Evolutionary conservation across 2,888 invertebrate genomes (phyloP), one percentile per base, ranked within the genome.

Genomic region (Saturnia japonica): DNA sequence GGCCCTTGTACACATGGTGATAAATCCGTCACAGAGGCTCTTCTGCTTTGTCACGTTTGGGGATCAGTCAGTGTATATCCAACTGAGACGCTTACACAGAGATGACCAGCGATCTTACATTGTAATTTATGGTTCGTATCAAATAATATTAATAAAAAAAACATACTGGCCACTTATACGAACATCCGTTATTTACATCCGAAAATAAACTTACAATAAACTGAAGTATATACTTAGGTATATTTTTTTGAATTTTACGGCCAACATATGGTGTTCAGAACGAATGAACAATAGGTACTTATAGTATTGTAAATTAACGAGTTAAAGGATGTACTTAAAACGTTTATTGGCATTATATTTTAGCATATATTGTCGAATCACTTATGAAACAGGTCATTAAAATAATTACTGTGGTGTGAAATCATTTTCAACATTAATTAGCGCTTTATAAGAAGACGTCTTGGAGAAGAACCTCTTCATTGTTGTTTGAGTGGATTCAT

Each of bases 341-440:
- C 72, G 67, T 77, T 76, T 74, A 78, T 78, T 81, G 76, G 74
- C 72, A 70, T 72, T 76, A 70, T 70, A 72, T 75, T 70, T 70
- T 70, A 70, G 72, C 70, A 70, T 73, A 75, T 70, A 75, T 73
- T 74, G 71, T 76, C 74, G 70, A 70, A 76, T 74, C 74, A 78
- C 75, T 76, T 78, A 77, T 72, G 45, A 72, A 66, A 72, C 68
- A 71, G 73, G 76, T 76, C 75, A 78, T 77, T 81, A 78, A 77
- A 77, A 74, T 80, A 79, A 79, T 77, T 77, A 75, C 67, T 54
- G 72, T 75, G 72, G 76, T 73, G 69, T 25, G 75, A 77, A 72
- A 69, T 57, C 66, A 72, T 67, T 71, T 57, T 16, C 25, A 68
- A 68, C 70, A 69, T 71, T 70, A 70, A 68, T 73, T 73, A 71